Evolutionary conservation across 2,888 invertebrate species (phyloP), one percentile per base, ranked within the genome.

Genomic region (Ganaspis brasiliensis): DNA sequence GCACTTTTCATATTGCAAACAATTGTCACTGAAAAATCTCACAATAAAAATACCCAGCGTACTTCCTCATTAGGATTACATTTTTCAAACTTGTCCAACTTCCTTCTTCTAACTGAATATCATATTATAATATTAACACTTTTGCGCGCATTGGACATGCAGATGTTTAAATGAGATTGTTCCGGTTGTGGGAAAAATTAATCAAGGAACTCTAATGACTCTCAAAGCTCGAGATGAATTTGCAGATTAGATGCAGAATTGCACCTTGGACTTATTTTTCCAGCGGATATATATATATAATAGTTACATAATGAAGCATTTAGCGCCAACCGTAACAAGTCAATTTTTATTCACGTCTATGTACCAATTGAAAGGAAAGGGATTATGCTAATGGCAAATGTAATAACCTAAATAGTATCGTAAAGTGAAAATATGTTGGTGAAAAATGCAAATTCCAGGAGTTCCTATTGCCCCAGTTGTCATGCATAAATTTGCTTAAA

Each of bases 381-480:
- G 31, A 59, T 59, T 59, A 59, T 59, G 31, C 9, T 59, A 59
- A 59, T 59, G 2, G 3, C 6, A 24, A 21, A 26, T 31, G 26
- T 14, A 59, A 59, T 59, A 14, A 31, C 24, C 56, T 31, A 59
- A 31, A 59, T 59, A n/a, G 21, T 21, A 14, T 31, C 31, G 31
- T 31, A 31, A 45, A 67, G 63, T 67, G 40, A 67, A 40, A 67
- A 45, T 67, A 8, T 45, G 14, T 26, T 45, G 24, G 24, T 21
- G 12, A 16, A 21, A 67, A 67, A 45, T 67, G n/a, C 9, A 45
- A 67, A 67, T 67, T 67, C 45, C 67, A 24, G 4, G 45, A 40
- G 67, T 67, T 14, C 24, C 67, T 67, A 45, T 67, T 67, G 67
- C 67, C 67, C 67, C 24, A 67, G 67, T 45, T 67, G 67, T 67